Conservation (phyloP, 2,888 invertebrate species). For the Drosophila yooni region DNA sequence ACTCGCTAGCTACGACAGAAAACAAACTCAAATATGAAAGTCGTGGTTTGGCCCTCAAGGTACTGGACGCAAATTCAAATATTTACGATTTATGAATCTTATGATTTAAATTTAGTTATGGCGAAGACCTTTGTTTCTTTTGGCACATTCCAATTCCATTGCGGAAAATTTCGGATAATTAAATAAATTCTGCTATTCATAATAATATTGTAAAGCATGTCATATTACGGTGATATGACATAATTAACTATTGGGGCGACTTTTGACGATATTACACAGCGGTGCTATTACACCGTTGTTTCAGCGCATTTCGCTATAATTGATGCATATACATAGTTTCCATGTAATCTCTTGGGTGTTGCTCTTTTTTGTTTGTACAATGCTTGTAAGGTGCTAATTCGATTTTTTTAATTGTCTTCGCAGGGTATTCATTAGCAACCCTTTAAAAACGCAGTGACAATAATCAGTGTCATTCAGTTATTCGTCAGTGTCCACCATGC, state of each 20-base stretch:
- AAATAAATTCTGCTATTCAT: no score
- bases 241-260: neutral
- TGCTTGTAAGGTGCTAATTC: slow-evolving; percentile 54
- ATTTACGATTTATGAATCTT: no score
- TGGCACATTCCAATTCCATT: slow-evolving; percentile 67
- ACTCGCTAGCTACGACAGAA: slow-evolving; percentile 65
- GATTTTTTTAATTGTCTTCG: slow-evolving; percentile 22
- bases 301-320: neutral
- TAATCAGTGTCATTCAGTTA: slow-evolving; percentile 49
- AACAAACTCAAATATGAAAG: slow-evolving; percentile 60
- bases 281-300: neutral
- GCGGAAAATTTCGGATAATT: slow-evolving; percentile 16
- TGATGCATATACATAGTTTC: slow-evolving; percentile 3
- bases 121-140: slow-evolving; percentile 70
- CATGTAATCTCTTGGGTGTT: slow-evolving; percentile 25
- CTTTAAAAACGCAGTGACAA: slow-evolving; percentile 61
- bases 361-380: slow-evolving; percentile 15
- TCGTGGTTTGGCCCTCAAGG: slow-evolving; percentile 65
- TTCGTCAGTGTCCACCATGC: slow-evolving; percentile 42
- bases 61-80: slow-evolving; percentile 23
- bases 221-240: neutral
- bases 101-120: no score
- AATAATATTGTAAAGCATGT: neutral
- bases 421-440: slow-evolving; percentile 55
- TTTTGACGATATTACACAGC: neutral